Conservation (phyloP, 2,888 invertebrate genomes). For the Adineta ricciae region DNA sequence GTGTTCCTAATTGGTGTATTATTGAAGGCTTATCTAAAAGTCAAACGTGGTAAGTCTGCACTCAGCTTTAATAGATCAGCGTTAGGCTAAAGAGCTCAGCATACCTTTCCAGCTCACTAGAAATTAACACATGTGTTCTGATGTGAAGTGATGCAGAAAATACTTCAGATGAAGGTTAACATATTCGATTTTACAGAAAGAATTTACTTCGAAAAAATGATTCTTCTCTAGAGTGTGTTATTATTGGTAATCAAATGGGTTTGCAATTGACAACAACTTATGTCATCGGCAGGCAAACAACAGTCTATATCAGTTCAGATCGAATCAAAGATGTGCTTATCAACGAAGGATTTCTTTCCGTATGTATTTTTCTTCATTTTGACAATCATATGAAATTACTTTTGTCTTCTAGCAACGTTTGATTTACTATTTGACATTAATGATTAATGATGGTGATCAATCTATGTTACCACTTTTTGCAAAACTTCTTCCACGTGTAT, state of each 20-base stretch:
- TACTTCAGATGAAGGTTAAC: too few species aligned
- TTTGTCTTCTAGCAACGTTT: not conserved
- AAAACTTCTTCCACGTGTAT: not conserved
- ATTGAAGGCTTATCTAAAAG: slow-evolving; percentile 8
- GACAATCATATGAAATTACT: not conserved
- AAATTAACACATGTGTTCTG: too few species aligned
- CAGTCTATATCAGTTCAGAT: not conserved
- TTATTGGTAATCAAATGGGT: not conserved
- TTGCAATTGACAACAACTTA: slow-evolving; percentile 18
- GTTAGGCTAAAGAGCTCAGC: too few species aligned
- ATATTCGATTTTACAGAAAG: too few species aligned
- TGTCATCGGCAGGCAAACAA: slow-evolving; percentile 10
- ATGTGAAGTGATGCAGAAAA: too few species aligned
- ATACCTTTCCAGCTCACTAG: too few species aligned
- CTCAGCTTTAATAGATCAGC: not conserved
- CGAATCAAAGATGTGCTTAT: slow-evolving; percentile 16
- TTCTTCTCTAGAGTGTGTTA: not conserved
- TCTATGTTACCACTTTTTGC: not conserved
- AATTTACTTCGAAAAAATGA: too few species aligned
- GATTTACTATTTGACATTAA: not conserved
- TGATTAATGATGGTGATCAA: not conserved
- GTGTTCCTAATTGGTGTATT: not conserved
- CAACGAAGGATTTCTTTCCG: slow-evolving; percentile 1
- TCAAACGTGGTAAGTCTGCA: not conserved
- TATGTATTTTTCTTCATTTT: not conserved